Conservation (phyloP, 2,113 vertebrate species). For the Meleagris gallopavo region DNA sequence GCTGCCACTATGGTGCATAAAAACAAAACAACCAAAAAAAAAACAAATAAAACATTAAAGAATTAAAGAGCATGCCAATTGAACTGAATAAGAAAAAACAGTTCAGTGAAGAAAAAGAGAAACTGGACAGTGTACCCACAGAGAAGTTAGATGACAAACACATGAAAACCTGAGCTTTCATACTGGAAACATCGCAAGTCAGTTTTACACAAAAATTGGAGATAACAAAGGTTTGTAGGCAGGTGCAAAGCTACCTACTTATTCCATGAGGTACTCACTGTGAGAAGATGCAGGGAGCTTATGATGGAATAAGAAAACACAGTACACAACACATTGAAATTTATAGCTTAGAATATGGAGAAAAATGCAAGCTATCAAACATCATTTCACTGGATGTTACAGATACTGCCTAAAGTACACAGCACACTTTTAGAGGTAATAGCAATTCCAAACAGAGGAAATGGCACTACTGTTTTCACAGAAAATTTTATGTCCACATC, state of each 20-base stretch:
- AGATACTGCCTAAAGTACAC: not conserved
- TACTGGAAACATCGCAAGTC: not conserved
- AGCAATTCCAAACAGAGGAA: not conserved
- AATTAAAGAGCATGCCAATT: not conserved
- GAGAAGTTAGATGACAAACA: not conserved
- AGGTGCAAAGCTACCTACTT: not conserved
- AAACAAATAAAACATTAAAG: not conserved
- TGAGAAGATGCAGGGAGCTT: not conserved
- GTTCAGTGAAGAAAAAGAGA: not conserved
- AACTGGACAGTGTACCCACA: not conserved
- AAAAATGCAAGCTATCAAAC: slow-evolving; percentile 11
- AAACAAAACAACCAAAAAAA: not conserved
- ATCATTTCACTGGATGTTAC: not conserved
- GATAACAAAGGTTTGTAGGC: not conserved
- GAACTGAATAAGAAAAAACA: not conserved
- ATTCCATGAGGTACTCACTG: not conserved
- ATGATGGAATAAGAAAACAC: not conserved
- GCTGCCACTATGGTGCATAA: not conserved
- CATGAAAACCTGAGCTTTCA: not conserved
- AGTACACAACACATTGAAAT: not conserved
- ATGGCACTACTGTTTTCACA: not conserved
- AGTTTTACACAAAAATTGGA: not conserved
- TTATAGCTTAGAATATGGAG: not conserved
- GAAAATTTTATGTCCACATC: slow-evolving; percentile 22
- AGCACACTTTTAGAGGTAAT: not conserved